phyloP scores from a whole-genome alignment of 2,113 vertebrate genomes.

The Odontophorus gujanensis region DNA sequence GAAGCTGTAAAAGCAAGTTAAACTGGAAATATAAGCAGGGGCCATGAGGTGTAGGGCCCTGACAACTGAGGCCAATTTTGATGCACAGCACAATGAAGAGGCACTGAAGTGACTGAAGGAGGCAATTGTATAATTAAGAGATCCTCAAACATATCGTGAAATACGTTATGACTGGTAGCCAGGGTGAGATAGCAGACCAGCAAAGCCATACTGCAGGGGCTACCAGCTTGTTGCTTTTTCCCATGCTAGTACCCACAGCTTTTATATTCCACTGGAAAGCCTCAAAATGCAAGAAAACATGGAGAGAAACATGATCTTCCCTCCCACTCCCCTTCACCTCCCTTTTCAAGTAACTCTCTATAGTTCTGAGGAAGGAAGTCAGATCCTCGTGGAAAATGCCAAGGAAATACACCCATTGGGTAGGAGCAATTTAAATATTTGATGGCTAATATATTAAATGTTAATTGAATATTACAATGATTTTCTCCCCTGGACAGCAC shows the following conservation, averaged over 20 bases:
- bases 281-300: background rate
- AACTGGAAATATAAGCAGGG: background rate
- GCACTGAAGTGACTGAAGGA: background rate
- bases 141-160: background rate
- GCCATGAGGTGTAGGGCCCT: background rate
- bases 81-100: background rate
- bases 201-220: background rate
- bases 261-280: background rate
- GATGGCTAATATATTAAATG: conserved; percentile 86
- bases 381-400: background rate
- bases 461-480: conserved; percentile 81
- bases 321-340: background rate
- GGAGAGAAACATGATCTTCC: background rate
- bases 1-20: background rate
- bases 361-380: background rate
- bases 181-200: background rate
- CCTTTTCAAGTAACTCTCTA: background rate
- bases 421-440: conserved; percentile 82
- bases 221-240: background rate
- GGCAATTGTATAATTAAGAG: background rate
- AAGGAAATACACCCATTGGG: conserved; percentile 67
- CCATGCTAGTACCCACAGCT: background rate
- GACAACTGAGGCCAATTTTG: background rate
- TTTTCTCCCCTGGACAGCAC: conserved; percentile 79
- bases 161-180: background rate